Percentiles rank a stretch among this genome's conserved stretches.
Evolutionary conservation across 2,888 invertebrate species (phyloP).

Genomic region (Balanococcus diminutus): DNA sequence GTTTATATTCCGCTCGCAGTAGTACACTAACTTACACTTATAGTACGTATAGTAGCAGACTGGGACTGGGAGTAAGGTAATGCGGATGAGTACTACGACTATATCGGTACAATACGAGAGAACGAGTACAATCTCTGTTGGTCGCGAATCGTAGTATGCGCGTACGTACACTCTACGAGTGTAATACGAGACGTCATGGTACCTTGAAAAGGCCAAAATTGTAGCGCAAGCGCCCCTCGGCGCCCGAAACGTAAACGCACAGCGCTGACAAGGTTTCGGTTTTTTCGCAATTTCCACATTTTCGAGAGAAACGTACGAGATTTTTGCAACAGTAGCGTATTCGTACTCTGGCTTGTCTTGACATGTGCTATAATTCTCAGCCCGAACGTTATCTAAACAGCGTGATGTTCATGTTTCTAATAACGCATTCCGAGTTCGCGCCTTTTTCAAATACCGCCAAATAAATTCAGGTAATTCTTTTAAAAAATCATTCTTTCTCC

Average conservation of each 20-base stretch:
- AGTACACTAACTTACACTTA: too few species aligned
- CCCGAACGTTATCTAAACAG: slow-evolving; percentile 26
- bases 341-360: slow-evolving; percentile 45
- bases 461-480: slow-evolving; percentile 8
- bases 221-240: slow-evolving; percentile 44
- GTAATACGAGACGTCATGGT: slow-evolving; percentile 29
- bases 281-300: slow-evolving; percentile 17
- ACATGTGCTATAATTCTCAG: slow-evolving; percentile 44
- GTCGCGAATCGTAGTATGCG: slow-evolving; percentile 8
- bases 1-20: not conserved
- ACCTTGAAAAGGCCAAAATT: slow-evolving; percentile 44
- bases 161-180: not conserved
- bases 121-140: not conserved
- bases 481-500: not conserved
- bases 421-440: slow-evolving; percentile 31
- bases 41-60: too few species aligned
- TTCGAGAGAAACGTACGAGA: slow-evolving; percentile 12
- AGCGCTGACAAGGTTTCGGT: slow-evolving; percentile 7
- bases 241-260: not conserved
- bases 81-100: not conserved
- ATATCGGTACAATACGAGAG: too few species aligned
- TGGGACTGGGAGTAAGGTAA: not conserved
- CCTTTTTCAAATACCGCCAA: slow-evolving; percentile 35
- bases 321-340: slow-evolving; percentile 54
- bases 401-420: not conserved